Conservation (phyloP, 2,113 vertebrate genomes). For the Cariama cristata region DNA sequence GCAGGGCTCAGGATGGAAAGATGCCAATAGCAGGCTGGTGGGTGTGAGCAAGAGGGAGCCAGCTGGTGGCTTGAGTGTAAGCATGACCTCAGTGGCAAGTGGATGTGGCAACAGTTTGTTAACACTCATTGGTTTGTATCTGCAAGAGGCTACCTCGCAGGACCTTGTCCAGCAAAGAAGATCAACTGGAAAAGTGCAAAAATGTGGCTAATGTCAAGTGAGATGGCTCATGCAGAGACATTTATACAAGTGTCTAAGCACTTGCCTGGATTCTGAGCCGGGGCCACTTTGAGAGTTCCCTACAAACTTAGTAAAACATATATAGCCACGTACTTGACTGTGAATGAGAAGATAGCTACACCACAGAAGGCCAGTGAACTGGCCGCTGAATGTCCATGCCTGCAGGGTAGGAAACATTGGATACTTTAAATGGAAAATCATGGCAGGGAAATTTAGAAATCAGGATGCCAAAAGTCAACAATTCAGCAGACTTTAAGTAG, state of each 20-base stretch:
- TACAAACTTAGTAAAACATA: not conserved
- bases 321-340: not conserved
- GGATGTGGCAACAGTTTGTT: not conserved
- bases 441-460: not conserved
- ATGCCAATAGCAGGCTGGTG: not conserved
- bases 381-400: not conserved
- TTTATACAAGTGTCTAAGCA: not conserved
- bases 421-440: not conserved
- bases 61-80: not conserved
- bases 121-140: not conserved
- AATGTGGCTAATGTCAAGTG: not conserved
- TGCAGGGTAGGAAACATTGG: not conserved
- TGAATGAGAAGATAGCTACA: not conserved
- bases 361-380: not conserved
- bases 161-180: not conserved
- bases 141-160: not conserved
- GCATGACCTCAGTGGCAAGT: not conserved
- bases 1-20: not conserved
- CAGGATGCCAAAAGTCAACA: not conserved
- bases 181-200: not conserved
- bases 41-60: not conserved
- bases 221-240: not conserved
- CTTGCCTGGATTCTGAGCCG: not conserved
- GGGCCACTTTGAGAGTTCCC: not conserved
- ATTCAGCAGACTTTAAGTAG: not conserved